Evolutionary conservation across 2,113 vertebrate species (phyloP).

Genomic region (Mus musculus): GRCm39 chr2:93034001-93034500

Average conservation of each 20-base stretch:
- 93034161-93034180: neutral
- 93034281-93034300: neutral
- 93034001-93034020: neutral
- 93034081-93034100: neutral
- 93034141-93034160: neutral
- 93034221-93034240: neutral
- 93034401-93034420: neutral
- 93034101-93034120: neutral
- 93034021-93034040: neutral
- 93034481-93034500: conserved; percentile 68
- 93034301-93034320: neutral
- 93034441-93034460: neutral
- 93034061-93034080: neutral
- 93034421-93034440: neutral
- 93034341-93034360: neutral
- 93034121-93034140: neutral
- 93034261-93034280: neutral
- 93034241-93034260: neutral
- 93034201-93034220: neutral
- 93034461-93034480: conserved; percentile 10
- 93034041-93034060: neutral
- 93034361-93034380: neutral
- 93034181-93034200: neutral
- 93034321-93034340: neutral
- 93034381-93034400: neutral